A percentile compares a stretch with the other conserved stretches of the same genome.
phyloP scores from a whole-genome alignment of 2,888 invertebrate genomes.

The Zeuzera pyrina region DNA sequence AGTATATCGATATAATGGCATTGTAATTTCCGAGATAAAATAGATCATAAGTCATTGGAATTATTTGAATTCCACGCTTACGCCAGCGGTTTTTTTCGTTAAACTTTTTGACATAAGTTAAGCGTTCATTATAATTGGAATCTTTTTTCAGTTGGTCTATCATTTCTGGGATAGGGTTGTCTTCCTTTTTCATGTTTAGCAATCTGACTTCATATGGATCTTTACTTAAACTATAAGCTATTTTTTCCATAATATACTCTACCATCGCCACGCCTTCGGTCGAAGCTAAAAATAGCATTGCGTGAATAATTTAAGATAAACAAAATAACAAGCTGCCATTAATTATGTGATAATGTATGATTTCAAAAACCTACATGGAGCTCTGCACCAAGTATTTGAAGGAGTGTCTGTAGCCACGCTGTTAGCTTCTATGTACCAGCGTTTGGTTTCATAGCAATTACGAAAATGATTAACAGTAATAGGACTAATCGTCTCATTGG shows the following conservation, averaged over 20 bases:
- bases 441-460: slow-evolving; percentile 70
- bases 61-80: slow-evolving; percentile 78
- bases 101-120: slow-evolving; percentile 57
- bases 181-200: slow-evolving; percentile 62
- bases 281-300: slow-evolving; percentile 48
- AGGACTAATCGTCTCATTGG: slow-evolving; percentile 57
- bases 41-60: slow-evolving; percentile 78
- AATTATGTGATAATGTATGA: neutral
- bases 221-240: slow-evolving; percentile 65
- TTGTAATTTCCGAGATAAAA: slow-evolving; percentile 69
- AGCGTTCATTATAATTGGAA: slow-evolving; percentile 63
- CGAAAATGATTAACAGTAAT: slow-evolving; percentile 43
- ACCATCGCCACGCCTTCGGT: slow-evolving; percentile 75
- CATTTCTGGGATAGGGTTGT: slow-evolving; percentile 60
- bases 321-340: neutral
- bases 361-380: slow-evolving; percentile 77
- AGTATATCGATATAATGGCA: slow-evolving; percentile 77
- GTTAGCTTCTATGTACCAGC: slow-evolving; percentile 70
- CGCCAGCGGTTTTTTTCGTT: slow-evolving; percentile 82
- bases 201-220: slow-evolving; percentile 74
- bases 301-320: neutral
- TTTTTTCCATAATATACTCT: slow-evolving; percentile 79
- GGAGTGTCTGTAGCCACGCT: slow-evolving; percentile 77
- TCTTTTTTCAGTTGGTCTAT: slow-evolving; percentile 67
- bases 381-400: slow-evolving; percentile 79